Conservation (phyloP, 2,797 vertebrate species). For the Sandelia bainsii region DNA sequence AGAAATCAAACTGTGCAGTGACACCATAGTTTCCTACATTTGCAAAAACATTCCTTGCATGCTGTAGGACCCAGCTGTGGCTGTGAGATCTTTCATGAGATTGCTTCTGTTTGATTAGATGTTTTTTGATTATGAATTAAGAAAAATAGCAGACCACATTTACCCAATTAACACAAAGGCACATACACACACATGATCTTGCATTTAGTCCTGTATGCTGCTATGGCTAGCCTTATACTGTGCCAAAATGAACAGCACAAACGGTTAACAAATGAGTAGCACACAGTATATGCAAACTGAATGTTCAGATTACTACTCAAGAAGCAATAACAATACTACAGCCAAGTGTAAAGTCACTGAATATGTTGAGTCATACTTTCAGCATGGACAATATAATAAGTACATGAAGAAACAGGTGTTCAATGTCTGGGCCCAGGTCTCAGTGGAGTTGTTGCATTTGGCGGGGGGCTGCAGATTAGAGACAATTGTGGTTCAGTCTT, state of each 20-base stretch:
- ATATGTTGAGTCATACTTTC: conserved; percentile 10
- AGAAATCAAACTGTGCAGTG: not conserved
- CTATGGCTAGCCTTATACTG: not conserved
- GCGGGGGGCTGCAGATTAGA: conserved; percentile 5
- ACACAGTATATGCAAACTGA: not conserved
- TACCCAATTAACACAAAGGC: not conserved
- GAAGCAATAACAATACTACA: not conserved
- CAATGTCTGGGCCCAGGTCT: not conserved
- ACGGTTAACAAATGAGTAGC: conserved; percentile 3
- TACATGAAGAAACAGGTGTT: conserved; percentile 52
- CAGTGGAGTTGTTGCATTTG: conserved; percentile 5
- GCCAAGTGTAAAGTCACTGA: conserved; percentile 14
- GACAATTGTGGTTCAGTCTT: conserved; percentile 41
- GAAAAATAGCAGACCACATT: not conserved
- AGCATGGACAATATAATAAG: conserved; percentile 45
- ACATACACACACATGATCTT: not conserved
- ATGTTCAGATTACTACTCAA: too few species aligned
- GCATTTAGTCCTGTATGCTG: not conserved
- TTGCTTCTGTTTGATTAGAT: conserved; percentile 28
- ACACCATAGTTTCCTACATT: conserved; percentile 14
- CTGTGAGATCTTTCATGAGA: conserved; percentile 21
- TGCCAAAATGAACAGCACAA: not conserved
- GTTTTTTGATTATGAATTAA: not conserved
- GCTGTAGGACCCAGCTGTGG: conserved; percentile 6
- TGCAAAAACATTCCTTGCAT: conserved; percentile 20